A percentile compares a stretch with the other conserved stretches of the same genome.
These are phyloP conservation scores for Microplitis deprimator DNA, from an alignment of 2,888 invertebrate genomes.

Conservation along the genomic window DNA sequence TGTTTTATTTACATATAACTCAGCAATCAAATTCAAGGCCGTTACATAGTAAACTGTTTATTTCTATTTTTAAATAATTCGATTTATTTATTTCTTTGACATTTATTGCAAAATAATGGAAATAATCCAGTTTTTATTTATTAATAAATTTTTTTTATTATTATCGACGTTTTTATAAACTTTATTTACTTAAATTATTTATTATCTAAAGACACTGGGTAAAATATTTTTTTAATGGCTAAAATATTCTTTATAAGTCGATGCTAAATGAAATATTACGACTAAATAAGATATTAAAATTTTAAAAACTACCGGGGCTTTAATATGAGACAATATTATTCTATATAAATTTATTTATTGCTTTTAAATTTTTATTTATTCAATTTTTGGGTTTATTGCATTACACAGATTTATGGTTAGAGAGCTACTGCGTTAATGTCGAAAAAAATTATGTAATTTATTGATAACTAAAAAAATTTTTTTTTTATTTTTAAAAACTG, in stretches of 20 bases:
- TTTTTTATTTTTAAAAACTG: no score
- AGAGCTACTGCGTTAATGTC: no score
- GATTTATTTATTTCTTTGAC: background rate
- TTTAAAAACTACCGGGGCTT: background rate
- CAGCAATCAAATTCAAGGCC: background rate
- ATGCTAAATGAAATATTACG: background rate
- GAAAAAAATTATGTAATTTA: no score
- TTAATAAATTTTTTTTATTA: conserved; percentile 5
- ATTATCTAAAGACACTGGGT: background rate
- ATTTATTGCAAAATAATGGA: conserved; percentile 2
- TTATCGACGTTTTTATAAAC: background rate
- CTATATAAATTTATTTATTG: no score
- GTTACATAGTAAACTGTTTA: background rate
- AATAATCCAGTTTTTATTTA: conserved; percentile 7
- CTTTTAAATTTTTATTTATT: no score
- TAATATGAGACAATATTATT: no score
- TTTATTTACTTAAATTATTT: background rate
- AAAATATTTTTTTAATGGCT: background rate
- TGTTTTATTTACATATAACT: background rate
- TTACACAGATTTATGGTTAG: no score
- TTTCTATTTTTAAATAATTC: conserved; percentile 1
- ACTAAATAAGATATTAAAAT: background rate
- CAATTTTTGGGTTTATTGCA: no score
- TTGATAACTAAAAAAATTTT: no score
- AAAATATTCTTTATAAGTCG: background rate